Evolutionary conservation across 1,140 invertebrate species (phyloP).

Genomic region (Sarcophaga bullata): DNA sequence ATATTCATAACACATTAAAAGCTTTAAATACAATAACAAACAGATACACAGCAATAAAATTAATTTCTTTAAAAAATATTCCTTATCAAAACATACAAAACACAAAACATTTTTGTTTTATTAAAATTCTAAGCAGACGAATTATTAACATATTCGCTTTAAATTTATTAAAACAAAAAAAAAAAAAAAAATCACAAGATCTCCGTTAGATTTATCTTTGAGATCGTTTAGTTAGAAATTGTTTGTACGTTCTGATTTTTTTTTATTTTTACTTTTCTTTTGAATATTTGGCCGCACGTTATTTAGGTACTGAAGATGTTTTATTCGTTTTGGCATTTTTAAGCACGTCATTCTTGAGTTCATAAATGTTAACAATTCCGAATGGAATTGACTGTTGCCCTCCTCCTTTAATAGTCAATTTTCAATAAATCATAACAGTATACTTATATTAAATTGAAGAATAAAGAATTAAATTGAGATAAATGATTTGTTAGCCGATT

Average conservation of each 20-base stretch:
- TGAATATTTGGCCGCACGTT: background rate
- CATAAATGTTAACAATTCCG: background rate
- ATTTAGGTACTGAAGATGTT: background rate
- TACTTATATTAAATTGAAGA: too few species aligned
- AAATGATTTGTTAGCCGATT: too few species aligned
- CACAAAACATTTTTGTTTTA: too few species aligned
- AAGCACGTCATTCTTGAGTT: background rate
- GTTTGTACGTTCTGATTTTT: background rate
- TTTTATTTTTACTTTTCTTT: background rate
- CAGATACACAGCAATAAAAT: too few species aligned
- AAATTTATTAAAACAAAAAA: background rate
- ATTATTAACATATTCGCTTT: background rate
- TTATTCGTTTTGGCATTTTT: background rate
- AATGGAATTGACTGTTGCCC: background rate
- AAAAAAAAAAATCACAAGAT: background rate
- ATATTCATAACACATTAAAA: too few species aligned
- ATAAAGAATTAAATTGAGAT: too few species aligned
- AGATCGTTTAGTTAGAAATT: background rate
- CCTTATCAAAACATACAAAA: background rate
- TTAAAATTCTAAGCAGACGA: background rate
- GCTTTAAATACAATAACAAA: too few species aligned
- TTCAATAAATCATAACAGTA: background rate
- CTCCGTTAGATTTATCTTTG: constrained; percentile 17
- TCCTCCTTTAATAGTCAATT: background rate
- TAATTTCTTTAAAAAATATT: background rate